Conservation (phyloP, 2,113 vertebrate genomes). For the Aldabrachelys gigantea region DNA sequence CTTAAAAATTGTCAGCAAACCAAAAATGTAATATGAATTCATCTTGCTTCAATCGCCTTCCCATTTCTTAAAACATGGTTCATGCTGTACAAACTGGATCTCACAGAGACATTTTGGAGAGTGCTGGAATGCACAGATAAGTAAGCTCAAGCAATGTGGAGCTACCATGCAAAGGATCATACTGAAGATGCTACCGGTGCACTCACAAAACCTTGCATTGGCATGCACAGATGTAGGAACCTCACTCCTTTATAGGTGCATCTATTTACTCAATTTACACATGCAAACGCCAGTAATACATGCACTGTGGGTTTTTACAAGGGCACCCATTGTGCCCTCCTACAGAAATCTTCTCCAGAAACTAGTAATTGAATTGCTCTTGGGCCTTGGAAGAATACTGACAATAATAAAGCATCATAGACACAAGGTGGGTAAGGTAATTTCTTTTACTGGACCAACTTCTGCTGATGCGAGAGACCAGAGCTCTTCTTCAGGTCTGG, state of each 20-base stretch:
- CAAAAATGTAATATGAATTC: neutral
- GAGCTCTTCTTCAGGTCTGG: too few species aligned
- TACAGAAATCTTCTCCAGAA: neutral
- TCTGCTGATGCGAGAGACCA: neutral
- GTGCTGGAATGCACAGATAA: neutral
- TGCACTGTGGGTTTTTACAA: neutral
- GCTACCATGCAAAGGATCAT: neutral
- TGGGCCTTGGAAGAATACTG: neutral
- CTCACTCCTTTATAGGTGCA: neutral
- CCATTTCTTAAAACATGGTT: neutral
- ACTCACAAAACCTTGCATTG: neutral
- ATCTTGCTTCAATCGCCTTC: constrained; percentile 4
- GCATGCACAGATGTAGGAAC: neutral
- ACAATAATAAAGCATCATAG: neutral
- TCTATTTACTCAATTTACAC: neutral
- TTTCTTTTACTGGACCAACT: neutral
- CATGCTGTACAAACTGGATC: neutral
- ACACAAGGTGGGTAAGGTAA: neutral
- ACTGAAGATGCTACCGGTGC: neutral
- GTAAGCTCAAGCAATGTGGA: neutral
- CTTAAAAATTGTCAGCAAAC: neutral
- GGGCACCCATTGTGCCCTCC: neutral
- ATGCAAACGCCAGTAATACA: neutral
- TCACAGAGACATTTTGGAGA: constrained; percentile 19
- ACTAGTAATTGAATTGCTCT: neutral